Percentiles rank a stretch among this genome's conserved stretches.
Evolutionary conservation across 2,113 vertebrate genomes (phyloP).

Genomic region (Dolichallabes microphthalmus): DNA sequence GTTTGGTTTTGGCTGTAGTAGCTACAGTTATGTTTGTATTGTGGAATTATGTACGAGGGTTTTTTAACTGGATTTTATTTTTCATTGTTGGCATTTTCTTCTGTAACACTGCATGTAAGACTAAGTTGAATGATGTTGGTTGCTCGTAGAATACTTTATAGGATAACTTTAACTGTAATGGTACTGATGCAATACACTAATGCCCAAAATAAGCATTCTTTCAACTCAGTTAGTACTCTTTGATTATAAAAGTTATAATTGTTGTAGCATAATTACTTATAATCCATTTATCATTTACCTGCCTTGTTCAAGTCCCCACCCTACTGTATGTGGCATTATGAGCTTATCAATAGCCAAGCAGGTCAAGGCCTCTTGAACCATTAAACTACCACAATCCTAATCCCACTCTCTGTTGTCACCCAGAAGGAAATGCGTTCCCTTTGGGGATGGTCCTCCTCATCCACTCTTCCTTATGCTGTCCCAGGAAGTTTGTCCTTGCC

Average conservation of each 20-base stretch:
- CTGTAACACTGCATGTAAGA: neutral
- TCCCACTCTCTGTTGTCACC: too few species aligned
- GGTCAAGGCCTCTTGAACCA: neutral
- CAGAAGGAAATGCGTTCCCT: too few species aligned
- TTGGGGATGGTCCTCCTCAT: too few species aligned
- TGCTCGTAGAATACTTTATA: neutral
- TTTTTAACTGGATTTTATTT: neutral
- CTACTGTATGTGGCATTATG: neutral
- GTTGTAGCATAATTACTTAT: too few species aligned
- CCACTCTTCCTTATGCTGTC: too few species aligned
- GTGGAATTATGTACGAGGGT: neutral
- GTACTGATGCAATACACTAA: too few species aligned
- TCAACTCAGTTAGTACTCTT: neutral
- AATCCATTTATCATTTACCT: too few species aligned
- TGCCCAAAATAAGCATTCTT: neutral
- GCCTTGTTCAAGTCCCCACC: too few species aligned
- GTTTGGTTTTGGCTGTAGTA: neutral
- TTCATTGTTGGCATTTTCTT: neutral
- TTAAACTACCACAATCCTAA: neutral
- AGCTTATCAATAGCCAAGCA: neutral
- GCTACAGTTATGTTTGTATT: neutral
- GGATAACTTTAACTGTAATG: too few species aligned
- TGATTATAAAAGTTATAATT: neutral
- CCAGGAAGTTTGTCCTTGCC: too few species aligned
- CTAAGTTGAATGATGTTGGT: neutral